Evolutionary conservation across 2,888 invertebrate species (phyloP).

Genomic region (Diaperis boleti): DNA sequence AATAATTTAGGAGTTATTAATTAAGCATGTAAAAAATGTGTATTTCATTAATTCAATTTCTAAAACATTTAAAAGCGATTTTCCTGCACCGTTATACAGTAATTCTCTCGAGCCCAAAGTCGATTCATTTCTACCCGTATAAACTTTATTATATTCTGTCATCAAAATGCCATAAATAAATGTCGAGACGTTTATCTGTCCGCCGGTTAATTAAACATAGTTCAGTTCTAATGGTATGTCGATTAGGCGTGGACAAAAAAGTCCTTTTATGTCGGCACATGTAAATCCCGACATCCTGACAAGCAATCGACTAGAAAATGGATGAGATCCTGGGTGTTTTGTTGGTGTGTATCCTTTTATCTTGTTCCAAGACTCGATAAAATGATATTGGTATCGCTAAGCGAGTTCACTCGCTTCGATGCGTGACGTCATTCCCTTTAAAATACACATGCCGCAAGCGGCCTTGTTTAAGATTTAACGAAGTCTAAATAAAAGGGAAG

Average conservation of each 20-base stretch:
- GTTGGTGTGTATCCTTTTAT: constrained; percentile 53
- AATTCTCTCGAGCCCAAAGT: neutral
- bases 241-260: constrained; percentile 41
- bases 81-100: neutral
- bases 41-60: neutral
- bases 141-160: constrained; percentile 37
- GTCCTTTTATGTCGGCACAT: constrained; percentile 43
- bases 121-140: neutral
- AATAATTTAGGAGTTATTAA: too few relatives aligned
- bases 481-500: constrained; percentile 33
- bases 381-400: constrained; percentile 49
- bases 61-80: neutral
- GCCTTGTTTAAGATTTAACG: constrained; percentile 38
- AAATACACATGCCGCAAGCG: constrained; percentile 36
- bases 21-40: too few relatives aligned
- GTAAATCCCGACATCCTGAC: constrained; percentile 49
- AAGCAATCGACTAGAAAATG: constrained; percentile 51
- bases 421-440: constrained; percentile 45
- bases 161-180: constrained; percentile 39
- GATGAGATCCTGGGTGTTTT: constrained; percentile 54
- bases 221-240: constrained; percentile 37
- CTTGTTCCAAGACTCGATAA: constrained; percentile 52
- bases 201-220: constrained; percentile 38
- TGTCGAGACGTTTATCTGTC: constrained; percentile 27
- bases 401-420: constrained; percentile 40